Base-by-base conservation (phyloP, 2,797 vertebrate genomes). In the Oreonectes daqikongensis region DNA sequence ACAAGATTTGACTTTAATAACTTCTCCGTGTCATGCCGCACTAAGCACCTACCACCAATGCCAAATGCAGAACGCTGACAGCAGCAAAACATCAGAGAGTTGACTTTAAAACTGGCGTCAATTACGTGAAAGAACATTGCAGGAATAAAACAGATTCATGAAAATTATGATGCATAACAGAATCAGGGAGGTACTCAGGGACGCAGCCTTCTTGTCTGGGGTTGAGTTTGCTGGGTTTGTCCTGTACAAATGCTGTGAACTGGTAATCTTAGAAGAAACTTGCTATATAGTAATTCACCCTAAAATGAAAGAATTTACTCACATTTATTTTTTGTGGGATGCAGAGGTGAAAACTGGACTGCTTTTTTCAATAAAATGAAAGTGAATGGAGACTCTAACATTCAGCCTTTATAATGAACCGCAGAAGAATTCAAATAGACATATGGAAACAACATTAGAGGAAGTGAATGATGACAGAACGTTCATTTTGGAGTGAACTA, bases 131-230 rank as follows among this genome's bases (percentile, higher is more conserved):
- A 2, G n/a, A 59, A 57, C 28, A 30, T 55, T 52, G n/a, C 20
- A 14, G 22, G 6, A 55, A 52, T 9, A 10, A 24, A 55, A 30
- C 3, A 17, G 5, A 55, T 55, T 30, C 10, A 68, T 22, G 50
- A 50, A 68, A 68, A 59, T 68, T 26, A 75, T 68, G 73, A 75
- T 35, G 66, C 52, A 60, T 57, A 26, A 17, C 42, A 68, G 52
- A 76, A 26, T 46, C 15, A 9, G 48, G 18, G 52, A 67, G n/a
- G 20, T 24, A 35, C 7, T 35, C 32, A 35, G n/a, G n/a, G n/a
- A n/a, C n/a, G n/a, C n/a, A n/a, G n/a, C n/a, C n/a, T n/a, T n/a
- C n/a, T n/a, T n/a, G n/a, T n/a, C n/a, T n/a, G n/a, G n/a, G n/a
- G n/a, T n/a, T n/a, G n/a, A n/a, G n/a, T n/a, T n/a, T n/a, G n/a